These are phyloP conservation scores for Leptocoma aspasia DNA, from an alignment of 2,113 vertebrate genomes.

Conservation along the genomic window DNA sequence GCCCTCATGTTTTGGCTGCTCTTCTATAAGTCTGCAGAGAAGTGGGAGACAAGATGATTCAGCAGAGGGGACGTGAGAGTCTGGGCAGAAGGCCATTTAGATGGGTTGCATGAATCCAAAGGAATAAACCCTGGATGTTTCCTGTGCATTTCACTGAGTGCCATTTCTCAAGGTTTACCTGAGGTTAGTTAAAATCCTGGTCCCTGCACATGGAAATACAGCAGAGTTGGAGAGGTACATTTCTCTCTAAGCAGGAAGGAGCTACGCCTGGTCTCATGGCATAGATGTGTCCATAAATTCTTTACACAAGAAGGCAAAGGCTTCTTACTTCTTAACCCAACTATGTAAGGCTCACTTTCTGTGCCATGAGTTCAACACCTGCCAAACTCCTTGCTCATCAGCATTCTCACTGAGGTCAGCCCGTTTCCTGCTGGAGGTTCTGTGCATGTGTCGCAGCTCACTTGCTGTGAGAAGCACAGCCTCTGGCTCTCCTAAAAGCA, in stretches of 20 bases:
- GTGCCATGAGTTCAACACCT: neutral
- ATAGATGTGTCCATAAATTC: neutral
- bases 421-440: neutral
- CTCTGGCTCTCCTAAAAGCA: neutral
- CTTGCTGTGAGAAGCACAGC: neutral
- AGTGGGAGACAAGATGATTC: slow-evolving; percentile 6
- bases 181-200: neutral
- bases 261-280: neutral
- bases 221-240: neutral
- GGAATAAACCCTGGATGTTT: neutral
- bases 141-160: neutral
- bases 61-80: neutral
- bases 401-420: neutral
- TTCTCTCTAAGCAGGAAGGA: neutral
- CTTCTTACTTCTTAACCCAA: neutral
- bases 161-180: neutral
- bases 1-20: slow-evolving; percentile 9
- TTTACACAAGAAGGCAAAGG: neutral
- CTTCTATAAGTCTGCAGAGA: neutral
- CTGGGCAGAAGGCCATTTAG: neutral
- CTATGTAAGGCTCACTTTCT: neutral
- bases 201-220: neutral
- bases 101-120: neutral
- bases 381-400: neutral
- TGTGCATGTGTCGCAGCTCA: neutral